Percentiles rank a stretch among this genome's conserved stretches.
Evolutionary conservation across 2,888 invertebrate genomes (phyloP).

Genomic region (Drosophila bunnanda): DNA sequence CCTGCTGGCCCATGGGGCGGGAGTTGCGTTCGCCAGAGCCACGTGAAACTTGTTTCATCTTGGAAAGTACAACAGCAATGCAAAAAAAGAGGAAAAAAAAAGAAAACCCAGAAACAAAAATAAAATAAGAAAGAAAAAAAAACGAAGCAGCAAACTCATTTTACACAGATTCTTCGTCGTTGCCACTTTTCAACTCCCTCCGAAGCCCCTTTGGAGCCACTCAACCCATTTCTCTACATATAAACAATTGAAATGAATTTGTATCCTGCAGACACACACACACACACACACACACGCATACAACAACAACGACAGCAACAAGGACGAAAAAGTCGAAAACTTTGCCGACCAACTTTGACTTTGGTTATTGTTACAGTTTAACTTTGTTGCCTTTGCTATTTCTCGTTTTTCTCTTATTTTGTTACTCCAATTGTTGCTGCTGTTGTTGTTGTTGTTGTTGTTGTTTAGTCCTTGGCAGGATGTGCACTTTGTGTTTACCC

Average conservation of each 20-base stretch:
- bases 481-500: constrained; percentile 16
- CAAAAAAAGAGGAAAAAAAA: constrained; percentile 4
- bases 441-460: constrained; percentile 15
- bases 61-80: constrained; percentile 46
- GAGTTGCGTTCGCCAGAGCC: constrained; percentile 17
- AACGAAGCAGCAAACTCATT: constrained; percentile 39
- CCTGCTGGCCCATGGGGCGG: constrained; percentile 28
- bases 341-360: constrained; percentile 79
- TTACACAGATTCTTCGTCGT: constrained; percentile 45
- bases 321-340: constrained; percentile 60
- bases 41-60: constrained; percentile 59
- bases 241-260: constrained; percentile 78
- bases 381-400: constrained; percentile 66
- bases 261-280: constrained; percentile 67
- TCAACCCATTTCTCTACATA: constrained; percentile 42
- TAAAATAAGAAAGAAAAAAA: constrained; percentile 1
- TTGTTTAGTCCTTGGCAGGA: constrained; percentile 12
- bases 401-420: constrained; percentile 26
- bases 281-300: constrained; percentile 50
- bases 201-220: constrained; percentile 4
- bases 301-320: constrained; percentile 28
- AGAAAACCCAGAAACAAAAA: constrained; percentile 20
- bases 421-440: constrained; percentile 1
- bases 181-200: constrained; percentile 23
- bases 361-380: constrained; percentile 80